Conservation (phyloP, 1,140 invertebrate genomes). For the Lanistes nyassanus region DNA sequence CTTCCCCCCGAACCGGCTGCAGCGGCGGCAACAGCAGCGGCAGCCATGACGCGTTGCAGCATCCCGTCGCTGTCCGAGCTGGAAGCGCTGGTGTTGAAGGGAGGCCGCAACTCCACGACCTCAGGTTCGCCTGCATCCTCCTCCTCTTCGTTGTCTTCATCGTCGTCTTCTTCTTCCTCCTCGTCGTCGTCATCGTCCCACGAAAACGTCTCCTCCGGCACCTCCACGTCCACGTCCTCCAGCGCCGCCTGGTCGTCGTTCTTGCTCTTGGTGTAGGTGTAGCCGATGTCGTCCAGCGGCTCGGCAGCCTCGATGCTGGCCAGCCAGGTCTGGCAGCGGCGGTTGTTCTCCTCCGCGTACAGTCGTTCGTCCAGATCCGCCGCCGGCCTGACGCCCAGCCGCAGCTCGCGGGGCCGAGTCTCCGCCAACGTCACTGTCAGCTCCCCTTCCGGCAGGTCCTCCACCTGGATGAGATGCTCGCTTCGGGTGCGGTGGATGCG, state of each 20-base stretch:
- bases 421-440: slow-evolving; percentile 54
- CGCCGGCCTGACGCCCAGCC: slow-evolving; percentile 33
- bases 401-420: slow-evolving; percentile 51
- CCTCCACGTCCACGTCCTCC: slow-evolving; percentile 54
- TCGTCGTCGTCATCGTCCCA: slow-evolving; percentile 23
- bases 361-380: slow-evolving; percentile 43
- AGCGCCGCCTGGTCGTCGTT: slow-evolving; percentile 8
- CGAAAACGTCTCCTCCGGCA: slow-evolving; percentile 57
- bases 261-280: slow-evolving; percentile 28
- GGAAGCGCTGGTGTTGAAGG: slow-evolving; percentile 32
- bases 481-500: slow-evolving; percentile 60
- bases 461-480: slow-evolving; percentile 53
- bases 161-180: slow-evolving; percentile 46
- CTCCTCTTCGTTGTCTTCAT: slow-evolving; percentile 48
- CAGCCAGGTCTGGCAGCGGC: slow-evolving; percentile 60
- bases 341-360: slow-evolving; percentile 56
- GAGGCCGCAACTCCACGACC: slow-evolving; percentile 18
- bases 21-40: background rate
- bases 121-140: slow-evolving; percentile 25
- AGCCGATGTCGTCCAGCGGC: slow-evolving; percentile 48
- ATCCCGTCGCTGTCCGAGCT: slow-evolving; percentile 35
- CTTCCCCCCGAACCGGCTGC: background rate
- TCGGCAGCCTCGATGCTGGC: slow-evolving; percentile 54
- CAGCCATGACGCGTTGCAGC: slow-evolving; percentile 16
- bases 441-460: slow-evolving; percentile 53